Percentiles rank a stretch among this genome's conserved stretches.
phyloP scores from a whole-genome alignment of 2,797 vertebrate genomes.

The Synanceia verrucosa region DNA sequence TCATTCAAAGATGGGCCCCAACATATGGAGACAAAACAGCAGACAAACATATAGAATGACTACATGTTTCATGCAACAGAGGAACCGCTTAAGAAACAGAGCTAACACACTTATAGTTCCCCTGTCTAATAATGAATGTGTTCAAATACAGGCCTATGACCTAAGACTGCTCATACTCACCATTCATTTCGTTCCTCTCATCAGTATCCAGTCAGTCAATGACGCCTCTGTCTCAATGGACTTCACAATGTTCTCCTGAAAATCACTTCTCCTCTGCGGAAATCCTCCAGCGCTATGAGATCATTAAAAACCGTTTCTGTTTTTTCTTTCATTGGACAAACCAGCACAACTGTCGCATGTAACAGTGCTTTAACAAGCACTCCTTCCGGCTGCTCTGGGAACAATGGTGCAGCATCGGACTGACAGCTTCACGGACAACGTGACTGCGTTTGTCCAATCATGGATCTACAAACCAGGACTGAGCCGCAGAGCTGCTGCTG shows the following conservation, averaged over 20 bases:
- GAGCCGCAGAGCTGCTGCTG: constrained; percentile 58
- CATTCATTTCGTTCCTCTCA: constrained; percentile 75
- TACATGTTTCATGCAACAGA: background rate
- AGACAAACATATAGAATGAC: background rate
- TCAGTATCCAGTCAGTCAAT: constrained; percentile 57
- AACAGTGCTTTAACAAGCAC: constrained; percentile 43
- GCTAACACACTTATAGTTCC: background rate
- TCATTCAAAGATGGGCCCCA: constrained; percentile 18
- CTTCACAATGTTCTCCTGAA: constrained; percentile 14
- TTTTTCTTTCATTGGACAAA: constrained; percentile 14
- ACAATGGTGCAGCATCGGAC: constrained; percentile 85
- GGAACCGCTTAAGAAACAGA: background rate
- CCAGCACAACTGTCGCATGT: constrained; percentile 72
- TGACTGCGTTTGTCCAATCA: constrained; percentile 81
- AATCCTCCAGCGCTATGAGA: constrained; percentile 17
- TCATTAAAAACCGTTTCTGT: constrained; percentile 1
- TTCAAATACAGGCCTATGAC: constrained; percentile 26
- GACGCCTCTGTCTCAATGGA: constrained; percentile 61
- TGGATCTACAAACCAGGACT: constrained; percentile 30
- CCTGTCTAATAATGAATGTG: background rate
- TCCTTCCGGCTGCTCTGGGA: constrained; percentile 79
- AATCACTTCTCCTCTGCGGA: constrained; percentile 31
- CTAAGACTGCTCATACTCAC: constrained; percentile 68
- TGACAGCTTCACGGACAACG: constrained; percentile 79
- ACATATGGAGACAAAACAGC: background rate